These are phyloP conservation scores for Eupsilia transversa DNA, from an alignment of 2,888 invertebrate genomes.

Conservation along the genomic window DNA sequence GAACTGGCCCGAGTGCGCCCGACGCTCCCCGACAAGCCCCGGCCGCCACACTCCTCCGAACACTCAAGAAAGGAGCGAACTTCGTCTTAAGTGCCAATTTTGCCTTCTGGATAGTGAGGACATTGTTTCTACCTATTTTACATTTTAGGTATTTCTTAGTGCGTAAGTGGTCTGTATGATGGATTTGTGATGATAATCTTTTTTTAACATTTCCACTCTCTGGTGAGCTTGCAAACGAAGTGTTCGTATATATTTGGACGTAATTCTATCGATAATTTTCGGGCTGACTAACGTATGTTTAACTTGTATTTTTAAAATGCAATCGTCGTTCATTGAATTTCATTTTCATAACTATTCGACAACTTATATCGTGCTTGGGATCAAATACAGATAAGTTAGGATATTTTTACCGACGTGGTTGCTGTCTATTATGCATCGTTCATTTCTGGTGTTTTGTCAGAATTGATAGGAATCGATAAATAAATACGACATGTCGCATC, in stretches of 20 bases:
- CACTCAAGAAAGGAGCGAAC: constrained; percentile 82
- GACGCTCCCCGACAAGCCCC: constrained; percentile 55
- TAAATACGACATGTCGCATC: constrained; percentile 44
- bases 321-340: constrained; percentile 65
- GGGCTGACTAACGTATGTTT: constrained; percentile 70
- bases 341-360: constrained; percentile 70
- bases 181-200: constrained; percentile 80
- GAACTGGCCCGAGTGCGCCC: constrained; percentile 77
- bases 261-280: constrained; percentile 68
- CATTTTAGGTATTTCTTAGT: constrained; percentile 89
- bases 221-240: constrained; percentile 78
- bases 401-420: constrained; percentile 69
- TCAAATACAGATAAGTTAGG: constrained; percentile 88
- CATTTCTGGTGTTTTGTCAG: constrained; percentile 55
- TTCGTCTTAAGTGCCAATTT: constrained; percentile 90
- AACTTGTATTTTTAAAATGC: constrained; percentile 61
- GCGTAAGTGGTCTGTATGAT: constrained; percentile 87
- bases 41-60: constrained; percentile 74
- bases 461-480: constrained; percentile 59
- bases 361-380: constrained; percentile 89
- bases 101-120: constrained; percentile 91
- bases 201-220: constrained; percentile 69
- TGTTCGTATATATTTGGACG: constrained; percentile 69
- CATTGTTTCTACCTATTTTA: constrained; percentile 89
- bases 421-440: constrained; percentile 43